Base-by-base conservation (phyloP, 1,140 invertebrate species). In the Zaprionus nigranus region DNA sequence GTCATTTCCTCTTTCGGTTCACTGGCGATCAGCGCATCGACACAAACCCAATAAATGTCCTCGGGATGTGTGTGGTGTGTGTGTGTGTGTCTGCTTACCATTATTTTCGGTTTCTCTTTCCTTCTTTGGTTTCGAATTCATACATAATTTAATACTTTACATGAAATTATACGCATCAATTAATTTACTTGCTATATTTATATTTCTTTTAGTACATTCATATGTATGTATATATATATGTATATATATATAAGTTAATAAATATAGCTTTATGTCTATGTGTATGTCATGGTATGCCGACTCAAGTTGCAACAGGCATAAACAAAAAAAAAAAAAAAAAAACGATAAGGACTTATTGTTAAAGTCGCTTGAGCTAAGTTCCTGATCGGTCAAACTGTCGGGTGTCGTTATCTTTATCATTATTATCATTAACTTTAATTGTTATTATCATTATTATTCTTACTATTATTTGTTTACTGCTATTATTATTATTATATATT, bases 111-210 rank as follows among this genome's bases (percentile, higher is more conserved):
- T 30, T 71, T 75, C 61, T 36, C 53, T 62, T 73, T 43, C 66
- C 30, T 7, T 75, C 20, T 53, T 28, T 49, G 1, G 28, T 57
- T 54, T 78, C 51, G 34, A 56, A 69, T 69, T 72, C 64, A 74
- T 71, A 69, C 64, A 74, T 71, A 81, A 71, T 69, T 81, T 64
- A 81, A 71, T 86, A 86, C 86, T 86, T 79, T 86, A 86, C 82
- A 86, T 79, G 53, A 85, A 86, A 86, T 76, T 70, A 86, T 86
- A 79, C 68, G 58, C 61, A 72, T 69, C 73, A 91, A 66, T 83
- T 82, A 71, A 80, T 87, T 83, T 86, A 77, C 77, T 81, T 71
- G 72, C 78, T 81, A 83, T 75, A 63, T 87, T 80, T 84, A 87
- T 75, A 79, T 86, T 82, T 81, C 70, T 70, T 79, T 82, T 82